phyloP scores from a whole-genome alignment of 2,797 vertebrate species.

The Gymnothorax javanicus region DNA sequence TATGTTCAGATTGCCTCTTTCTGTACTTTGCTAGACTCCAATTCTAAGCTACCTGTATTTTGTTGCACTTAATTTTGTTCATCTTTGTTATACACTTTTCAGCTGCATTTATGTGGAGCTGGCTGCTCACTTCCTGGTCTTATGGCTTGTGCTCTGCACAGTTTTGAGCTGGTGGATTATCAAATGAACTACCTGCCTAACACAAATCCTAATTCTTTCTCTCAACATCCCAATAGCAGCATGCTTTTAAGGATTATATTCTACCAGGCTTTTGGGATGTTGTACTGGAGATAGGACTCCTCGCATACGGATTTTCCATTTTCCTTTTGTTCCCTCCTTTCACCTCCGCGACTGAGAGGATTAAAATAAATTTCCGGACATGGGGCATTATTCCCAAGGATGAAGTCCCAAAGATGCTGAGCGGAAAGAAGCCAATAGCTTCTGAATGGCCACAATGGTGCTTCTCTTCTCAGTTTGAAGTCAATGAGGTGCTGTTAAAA shows the following conservation, averaged over 20 bases:
- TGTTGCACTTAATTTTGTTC: not conserved
- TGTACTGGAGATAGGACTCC: constrained; percentile 57
- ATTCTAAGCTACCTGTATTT: not conserved
- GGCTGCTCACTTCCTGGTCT: constrained; percentile 47
- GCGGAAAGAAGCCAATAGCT: constrained; percentile 39
- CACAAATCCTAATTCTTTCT: constrained; percentile 64
- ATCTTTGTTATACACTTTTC: not conserved
- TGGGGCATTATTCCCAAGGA: constrained; percentile 57
- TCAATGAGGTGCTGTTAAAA: constrained; percentile 14
- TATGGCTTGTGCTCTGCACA: constrained; percentile 45
- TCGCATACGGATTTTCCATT: constrained; percentile 46
- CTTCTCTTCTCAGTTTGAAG: not conserved
- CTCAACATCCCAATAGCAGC: constrained; percentile 58
- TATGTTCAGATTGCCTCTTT: not conserved
- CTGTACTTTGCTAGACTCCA: not conserved
- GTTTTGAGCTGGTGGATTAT: constrained; percentile 54
- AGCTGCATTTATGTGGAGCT: not conserved
- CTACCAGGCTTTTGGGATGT: constrained; percentile 66
- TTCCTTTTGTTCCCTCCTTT: constrained; percentile 66
- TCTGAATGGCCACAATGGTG: constrained; percentile 47
- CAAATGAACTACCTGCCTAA: constrained; percentile 55
- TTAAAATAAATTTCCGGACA: constrained; percentile 71
- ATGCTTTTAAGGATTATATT: constrained; percentile 74
- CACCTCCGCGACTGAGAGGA: constrained; percentile 70
- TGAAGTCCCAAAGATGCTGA: constrained; percentile 52